Percentiles rank a stretch among this genome's conserved stretches.
phyloP scores from a whole-genome alignment of 2,113 vertebrate genomes.

The Psittacara wagleri region DNA sequence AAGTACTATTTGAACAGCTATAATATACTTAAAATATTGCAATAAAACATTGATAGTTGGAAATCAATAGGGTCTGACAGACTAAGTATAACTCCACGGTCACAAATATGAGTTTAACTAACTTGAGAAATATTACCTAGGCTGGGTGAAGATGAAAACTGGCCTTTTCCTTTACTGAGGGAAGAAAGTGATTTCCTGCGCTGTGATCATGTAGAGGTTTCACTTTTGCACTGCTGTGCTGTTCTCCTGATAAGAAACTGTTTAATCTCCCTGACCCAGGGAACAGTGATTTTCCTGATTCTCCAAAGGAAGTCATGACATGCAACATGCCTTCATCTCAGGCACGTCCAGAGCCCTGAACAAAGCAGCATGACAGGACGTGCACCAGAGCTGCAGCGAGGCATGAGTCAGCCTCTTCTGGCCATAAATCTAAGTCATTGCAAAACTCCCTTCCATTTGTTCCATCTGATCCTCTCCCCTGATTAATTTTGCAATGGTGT shows the following conservation, averaged over 20 bases:
- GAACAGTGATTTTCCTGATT: not conserved
- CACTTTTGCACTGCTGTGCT: not conserved
- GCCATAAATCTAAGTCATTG: not conserved
- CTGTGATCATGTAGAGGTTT: not conserved
- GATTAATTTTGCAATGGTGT: not conserved
- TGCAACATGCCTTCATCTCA: not conserved
- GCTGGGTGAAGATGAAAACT: not conserved
- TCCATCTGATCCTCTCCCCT: not conserved
- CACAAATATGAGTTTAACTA: constrained; percentile 9
- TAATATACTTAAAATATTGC: not conserved
- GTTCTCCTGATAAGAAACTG: not conserved
- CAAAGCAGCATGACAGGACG: not conserved
- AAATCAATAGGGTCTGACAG: constrained; percentile 53
- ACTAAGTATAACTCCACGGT: not conserved
- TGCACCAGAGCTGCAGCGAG: not conserved
- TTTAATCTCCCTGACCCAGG: not conserved
- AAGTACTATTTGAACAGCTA: not conserved
- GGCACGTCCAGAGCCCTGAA: not conserved
- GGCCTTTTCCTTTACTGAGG: not conserved
- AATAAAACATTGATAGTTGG: constrained; percentile 1
- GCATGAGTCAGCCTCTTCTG: not conserved
- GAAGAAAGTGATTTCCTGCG: not conserved
- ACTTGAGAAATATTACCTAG: constrained; percentile 5
- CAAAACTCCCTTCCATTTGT: constrained; percentile 1
- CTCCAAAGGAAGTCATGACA: not conserved